phyloP scores from a whole-genome alignment of 2,888 invertebrate species.

The Idaea dimidiata region DNA sequence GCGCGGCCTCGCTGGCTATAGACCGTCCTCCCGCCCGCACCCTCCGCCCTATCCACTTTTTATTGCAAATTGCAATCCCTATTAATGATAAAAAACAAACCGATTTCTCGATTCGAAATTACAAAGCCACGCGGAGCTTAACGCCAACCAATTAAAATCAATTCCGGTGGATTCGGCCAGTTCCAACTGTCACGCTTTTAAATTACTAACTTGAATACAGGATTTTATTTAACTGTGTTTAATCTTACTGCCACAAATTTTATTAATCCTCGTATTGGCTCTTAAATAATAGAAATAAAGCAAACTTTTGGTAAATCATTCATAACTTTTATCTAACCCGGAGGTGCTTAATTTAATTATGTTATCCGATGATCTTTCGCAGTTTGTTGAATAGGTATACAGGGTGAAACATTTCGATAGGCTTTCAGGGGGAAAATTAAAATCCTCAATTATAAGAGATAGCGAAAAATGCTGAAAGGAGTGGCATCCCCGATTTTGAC shows the following conservation, averaged over 20 bases:
- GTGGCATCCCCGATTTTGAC: too few relatives aligned
- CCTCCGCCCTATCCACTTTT: constrained; percentile 50
- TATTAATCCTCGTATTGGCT: background rate
- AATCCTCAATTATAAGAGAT: too few relatives aligned
- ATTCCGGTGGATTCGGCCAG: constrained; percentile 31
- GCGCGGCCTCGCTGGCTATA: constrained; percentile 10
- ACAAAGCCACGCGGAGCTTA: constrained; percentile 36
- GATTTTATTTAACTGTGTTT: constrained; percentile 6
- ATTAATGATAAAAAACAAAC: constrained; percentile 64
- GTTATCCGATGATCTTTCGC: constrained; percentile 1
- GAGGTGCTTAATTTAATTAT: background rate
- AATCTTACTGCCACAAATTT: background rate
- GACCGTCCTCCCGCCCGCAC: constrained; percentile 17
- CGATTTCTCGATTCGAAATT: constrained; percentile 42
- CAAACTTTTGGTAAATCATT: background rate
- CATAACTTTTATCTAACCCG: background rate
- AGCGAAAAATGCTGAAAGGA: too few relatives aligned
- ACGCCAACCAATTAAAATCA: constrained; percentile 34
- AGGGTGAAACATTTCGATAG: too few relatives aligned
- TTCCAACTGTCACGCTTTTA: constrained; percentile 13
- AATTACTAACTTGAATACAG: constrained; percentile 7
- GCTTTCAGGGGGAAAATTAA: too few relatives aligned
- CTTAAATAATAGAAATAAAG: background rate
- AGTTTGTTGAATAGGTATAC: background rate
- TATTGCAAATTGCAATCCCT: constrained; percentile 69